A percentile compares a stretch with the other conserved stretches of the same genome.
phyloP scores from a whole-genome alignment of 1,140 invertebrate genomes.

The Lepidotrigona ventralis region DNA sequence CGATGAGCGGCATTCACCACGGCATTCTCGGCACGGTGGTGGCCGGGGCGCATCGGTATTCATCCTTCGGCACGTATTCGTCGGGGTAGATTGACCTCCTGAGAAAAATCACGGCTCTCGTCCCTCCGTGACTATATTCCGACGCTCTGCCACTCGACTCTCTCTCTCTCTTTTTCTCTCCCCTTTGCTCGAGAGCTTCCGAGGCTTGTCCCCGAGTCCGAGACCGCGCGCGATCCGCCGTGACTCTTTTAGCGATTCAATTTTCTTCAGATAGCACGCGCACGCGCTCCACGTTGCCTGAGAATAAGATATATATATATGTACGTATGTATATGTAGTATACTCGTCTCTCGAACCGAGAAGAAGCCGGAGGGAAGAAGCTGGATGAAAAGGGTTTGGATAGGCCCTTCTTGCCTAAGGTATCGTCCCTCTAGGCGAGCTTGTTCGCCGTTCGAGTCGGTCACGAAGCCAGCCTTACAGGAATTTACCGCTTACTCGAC shows the following conservation, averaged over 20 bases:
- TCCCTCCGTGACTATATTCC: slow-evolving; percentile 50
- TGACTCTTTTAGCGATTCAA: slow-evolving; percentile 42
- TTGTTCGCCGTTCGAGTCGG: slow-evolving; percentile 6
- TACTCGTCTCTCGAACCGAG: neutral
- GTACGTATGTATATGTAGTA: too few relatives aligned
- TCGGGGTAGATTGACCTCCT: slow-evolving; percentile 44
- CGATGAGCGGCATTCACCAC: neutral
- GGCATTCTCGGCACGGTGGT: slow-evolving; percentile 4
- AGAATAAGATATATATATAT: slow-evolving; percentile 37
- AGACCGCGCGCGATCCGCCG: neutral
- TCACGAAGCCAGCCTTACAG: slow-evolving; percentile 41
- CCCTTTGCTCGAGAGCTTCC: too few relatives aligned
- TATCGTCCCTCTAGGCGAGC: slow-evolving; percentile 28
- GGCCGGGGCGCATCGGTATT: slow-evolving; percentile 37
- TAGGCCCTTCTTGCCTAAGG: slow-evolving; percentile 28
- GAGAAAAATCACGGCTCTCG: slow-evolving; percentile 57
- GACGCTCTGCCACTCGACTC: neutral
- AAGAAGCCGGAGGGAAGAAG: slow-evolving; percentile 1
- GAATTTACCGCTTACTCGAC: slow-evolving; percentile 69
- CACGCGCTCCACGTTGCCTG: slow-evolving; percentile 26
- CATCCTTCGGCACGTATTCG: slow-evolving; percentile 57
- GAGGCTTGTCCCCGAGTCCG: neutral
- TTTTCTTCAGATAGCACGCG: slow-evolving; percentile 29
- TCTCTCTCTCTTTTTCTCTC: too few relatives aligned
- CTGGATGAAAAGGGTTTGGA: slow-evolving; percentile 19